Evolutionary conservation across 2,888 invertebrate genomes (phyloP), one percentile per base, ranked within the genome.

Genomic region (Lithophane semibrunnea): DNA sequence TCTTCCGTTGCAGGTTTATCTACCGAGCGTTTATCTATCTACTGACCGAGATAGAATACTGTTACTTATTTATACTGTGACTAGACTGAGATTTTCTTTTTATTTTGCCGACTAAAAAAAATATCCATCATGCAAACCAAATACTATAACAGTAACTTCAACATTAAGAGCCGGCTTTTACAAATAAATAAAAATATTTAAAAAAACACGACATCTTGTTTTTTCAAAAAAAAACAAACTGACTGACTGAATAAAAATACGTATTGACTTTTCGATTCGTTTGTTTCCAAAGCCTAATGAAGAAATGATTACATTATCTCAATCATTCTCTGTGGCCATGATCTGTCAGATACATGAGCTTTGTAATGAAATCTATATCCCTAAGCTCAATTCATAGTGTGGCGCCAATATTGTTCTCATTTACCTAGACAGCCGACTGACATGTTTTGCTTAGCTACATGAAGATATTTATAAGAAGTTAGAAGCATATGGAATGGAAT

Each of bases 301-400:
- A 81, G 72, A 77, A 83, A 77, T 73, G 70, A 67, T 69, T 61
- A 73, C 56, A 77, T 69, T 79, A 75, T 65, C 72, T 76, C 79
- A 68, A 80, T 76, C 72, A 67, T 37, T 75, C 49, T 58, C 80
- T 77, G 42, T 66, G 80, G 64, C 85, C 85, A 56, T 77, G 73
- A 79, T 81, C 67, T 80, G 79, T 82, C 80, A 77, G 82, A 84
- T 64, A 87, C 73, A 73, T 82, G 86, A 88, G 78, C 71, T 84
- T 60, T 66, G 70, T 83, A 85, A 80, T 82, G 82, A 81, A 86
- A 84, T 79, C 83, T 61, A 86, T 85, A 83, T 82, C 58, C 9
- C 2, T 76, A 66, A 52, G 83, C 61, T 72, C 63, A 67, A 68
- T 37, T 56, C 61, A 66, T 42, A 85, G 52, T 64, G 69, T 75